Evolutionary conservation across 2,113 vertebrate species (phyloP), one percentile per base, ranked within the genome.

Genomic region (Platichthys stellatus): DNA sequence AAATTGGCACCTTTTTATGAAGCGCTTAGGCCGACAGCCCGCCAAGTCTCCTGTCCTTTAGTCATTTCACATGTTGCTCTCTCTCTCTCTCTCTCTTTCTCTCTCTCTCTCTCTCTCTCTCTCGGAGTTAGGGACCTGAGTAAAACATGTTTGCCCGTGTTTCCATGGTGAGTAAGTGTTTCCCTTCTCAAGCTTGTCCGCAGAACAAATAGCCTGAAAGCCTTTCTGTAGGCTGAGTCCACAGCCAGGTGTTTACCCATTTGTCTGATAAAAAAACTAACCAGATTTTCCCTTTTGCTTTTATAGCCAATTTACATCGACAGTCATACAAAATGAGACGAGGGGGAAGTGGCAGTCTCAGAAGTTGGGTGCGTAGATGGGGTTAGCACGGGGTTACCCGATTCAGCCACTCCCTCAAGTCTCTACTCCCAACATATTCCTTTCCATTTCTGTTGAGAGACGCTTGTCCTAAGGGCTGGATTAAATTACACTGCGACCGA

Each of bases 381-480:
- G 89, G 90, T 91, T 87, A 89, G 84, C 26, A 17, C 68, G 67
- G 76, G 88, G 87, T 91, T 90, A 86, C 66, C 70, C 71, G 85
- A 87, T 86, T 87, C 83, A 88, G 90, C 84, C 74, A 71, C 74
- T 84, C 63, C 75, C 68, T 56, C 68, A 73, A 84, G 58, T 88
- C 78, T 80, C 45, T 57, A 68, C 83, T 82, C 83, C 84, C 17
- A 73, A 78, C 63, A 72, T 79, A 17, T 87, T 79, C 80, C 88
- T 92, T 89, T 91, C 89, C 75, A 78, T 70, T 79, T 82, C 82
- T 83, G 58, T 69, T 74, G 82, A 83, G 86, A 92, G 91, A 94
- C 88, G 88, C 82, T 92, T 94, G 94, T 90, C 90, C 3, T 86
- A 65, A 78, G 89, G 89, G 90, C 85, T 82, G 23, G 72, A 93